phyloP scores from a whole-genome alignment of 1,140 invertebrate genomes.

The Drosophila pruinosa region DNA sequence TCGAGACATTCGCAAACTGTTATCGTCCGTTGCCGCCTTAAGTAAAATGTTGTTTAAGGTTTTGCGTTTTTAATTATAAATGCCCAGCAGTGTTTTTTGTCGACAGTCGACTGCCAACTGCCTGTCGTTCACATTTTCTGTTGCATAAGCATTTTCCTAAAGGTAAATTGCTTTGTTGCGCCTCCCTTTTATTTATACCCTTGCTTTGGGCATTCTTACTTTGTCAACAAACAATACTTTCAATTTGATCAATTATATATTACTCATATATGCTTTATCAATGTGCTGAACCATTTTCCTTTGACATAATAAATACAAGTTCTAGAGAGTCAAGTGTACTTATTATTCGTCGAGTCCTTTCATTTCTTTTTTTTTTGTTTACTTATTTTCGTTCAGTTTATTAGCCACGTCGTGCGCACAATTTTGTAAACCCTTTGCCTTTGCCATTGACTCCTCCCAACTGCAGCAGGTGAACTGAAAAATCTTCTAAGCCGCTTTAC shows the following conservation, averaged over 20 bases:
- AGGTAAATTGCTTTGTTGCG: slow-evolving; percentile 29
- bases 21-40: slow-evolving; percentile 16
- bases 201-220: not conserved
- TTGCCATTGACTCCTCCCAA: slow-evolving; percentile 30
- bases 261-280: not conserved
- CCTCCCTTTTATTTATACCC: not conserved
- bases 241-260: not conserved
- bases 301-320: not conserved
- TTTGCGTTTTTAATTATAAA: slow-evolving; percentile 77
- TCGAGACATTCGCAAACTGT: slow-evolving; percentile 23
- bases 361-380: not conserved
- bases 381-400: slow-evolving; percentile 46
- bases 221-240: not conserved
- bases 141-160: slow-evolving; percentile 31
- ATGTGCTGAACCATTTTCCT: not conserved
- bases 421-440: slow-evolving; percentile 62
- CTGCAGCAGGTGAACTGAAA: slow-evolving; percentile 38
- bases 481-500: slow-evolving; percentile 48
- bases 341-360: not conserved
- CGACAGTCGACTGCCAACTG: slow-evolving; percentile 13
- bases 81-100: slow-evolving; percentile 53
- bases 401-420: slow-evolving; percentile 68
- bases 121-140: slow-evolving; percentile 9
- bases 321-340: not conserved
- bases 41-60: slow-evolving; percentile 67